phyloP scores from a whole-genome alignment of 2,797 vertebrate species.

The Amazonetta brasiliensis region DNA sequence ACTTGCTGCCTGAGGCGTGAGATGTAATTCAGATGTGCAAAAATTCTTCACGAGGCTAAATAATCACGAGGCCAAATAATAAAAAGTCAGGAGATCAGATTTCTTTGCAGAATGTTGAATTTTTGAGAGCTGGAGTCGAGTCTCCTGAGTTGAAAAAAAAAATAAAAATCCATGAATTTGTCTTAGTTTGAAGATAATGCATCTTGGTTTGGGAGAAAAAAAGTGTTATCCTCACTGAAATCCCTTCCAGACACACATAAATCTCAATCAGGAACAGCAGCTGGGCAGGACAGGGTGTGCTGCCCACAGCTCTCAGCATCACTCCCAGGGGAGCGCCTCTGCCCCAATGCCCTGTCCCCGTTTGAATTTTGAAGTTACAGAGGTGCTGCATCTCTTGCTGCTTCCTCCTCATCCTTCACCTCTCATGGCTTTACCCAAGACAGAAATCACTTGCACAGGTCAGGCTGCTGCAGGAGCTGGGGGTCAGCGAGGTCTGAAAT shows the following conservation, averaged over 20 bases:
- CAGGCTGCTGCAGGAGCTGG: not conserved
- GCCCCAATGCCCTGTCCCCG: not conserved
- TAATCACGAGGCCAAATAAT: not conserved
- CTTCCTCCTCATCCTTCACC: constrained; percentile 14
- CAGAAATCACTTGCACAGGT: not conserved
- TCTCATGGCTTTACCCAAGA: not conserved
- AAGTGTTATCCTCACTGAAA: not conserved
- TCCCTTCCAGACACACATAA: not conserved
- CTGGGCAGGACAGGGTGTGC: no score
- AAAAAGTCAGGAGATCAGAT: not conserved
- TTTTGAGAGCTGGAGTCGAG: not conserved
- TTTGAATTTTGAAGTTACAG: not conserved
- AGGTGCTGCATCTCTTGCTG: not conserved
- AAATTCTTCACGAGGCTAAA: not conserved
- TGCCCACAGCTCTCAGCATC: no score
- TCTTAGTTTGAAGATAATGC: not conserved
- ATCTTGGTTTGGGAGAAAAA: not conserved
- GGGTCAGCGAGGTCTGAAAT: not conserved
- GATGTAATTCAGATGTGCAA: not conserved
- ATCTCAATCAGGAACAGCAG: not conserved
- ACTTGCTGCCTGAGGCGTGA: constrained; percentile 21
- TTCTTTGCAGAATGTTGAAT: not conserved
- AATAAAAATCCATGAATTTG: not conserved
- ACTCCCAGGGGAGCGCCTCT: not conserved
- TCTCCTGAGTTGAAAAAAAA: not conserved